phyloP scores from a whole-genome alignment of 1,140 invertebrate genomes.

The Sminthurides bifidus region DNA sequence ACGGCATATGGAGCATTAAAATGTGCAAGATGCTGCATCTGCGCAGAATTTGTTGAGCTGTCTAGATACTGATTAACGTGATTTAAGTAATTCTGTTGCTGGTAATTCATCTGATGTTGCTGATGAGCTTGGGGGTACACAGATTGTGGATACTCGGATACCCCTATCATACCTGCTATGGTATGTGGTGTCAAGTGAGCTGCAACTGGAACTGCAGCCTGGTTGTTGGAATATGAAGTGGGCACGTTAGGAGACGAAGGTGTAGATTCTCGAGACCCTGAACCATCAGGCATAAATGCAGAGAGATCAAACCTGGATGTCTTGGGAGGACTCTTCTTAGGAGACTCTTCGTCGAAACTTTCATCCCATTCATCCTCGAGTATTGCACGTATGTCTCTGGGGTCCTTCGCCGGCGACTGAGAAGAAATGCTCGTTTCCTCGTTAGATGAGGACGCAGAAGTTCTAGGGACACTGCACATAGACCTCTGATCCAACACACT shows the following conservation, averaged over 20 bases:
- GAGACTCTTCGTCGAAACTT: slow-evolving; percentile 25
- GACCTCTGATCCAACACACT: too few species aligned
- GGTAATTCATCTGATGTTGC: slow-evolving; percentile 5
- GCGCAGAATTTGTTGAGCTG: neutral
- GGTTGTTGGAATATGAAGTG: neutral
- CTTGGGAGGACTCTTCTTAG: slow-evolving; percentile 22
- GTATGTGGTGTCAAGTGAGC: too few species aligned
- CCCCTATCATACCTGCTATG: too few species aligned
- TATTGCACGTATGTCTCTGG: slow-evolving; percentile 29
- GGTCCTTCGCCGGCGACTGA: neutral
- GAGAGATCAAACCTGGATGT: slow-evolving; percentile 27
- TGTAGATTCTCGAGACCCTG: neutral
- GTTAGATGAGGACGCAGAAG: too few species aligned
- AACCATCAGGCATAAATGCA: slow-evolving; percentile 17
- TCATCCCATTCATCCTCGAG: slow-evolving; percentile 32
- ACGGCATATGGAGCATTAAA: slow-evolving; percentile 31
- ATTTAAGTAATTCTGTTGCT: slow-evolving; percentile 4
- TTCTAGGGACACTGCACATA: too few species aligned
- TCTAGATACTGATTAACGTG: slow-evolving; percentile 1
- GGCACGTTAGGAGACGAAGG: neutral
- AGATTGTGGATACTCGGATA: slow-evolving; percentile 1
- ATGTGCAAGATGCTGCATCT: slow-evolving; percentile 1
- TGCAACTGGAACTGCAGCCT: neutral
- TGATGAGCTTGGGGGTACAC: neutral
- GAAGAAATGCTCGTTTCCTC: too few species aligned